Percentiles rank a stretch among this genome's conserved stretches.
phyloP scores from a whole-genome alignment of 2,888 invertebrate genomes.

The Azorinus chamasolen region DNA sequence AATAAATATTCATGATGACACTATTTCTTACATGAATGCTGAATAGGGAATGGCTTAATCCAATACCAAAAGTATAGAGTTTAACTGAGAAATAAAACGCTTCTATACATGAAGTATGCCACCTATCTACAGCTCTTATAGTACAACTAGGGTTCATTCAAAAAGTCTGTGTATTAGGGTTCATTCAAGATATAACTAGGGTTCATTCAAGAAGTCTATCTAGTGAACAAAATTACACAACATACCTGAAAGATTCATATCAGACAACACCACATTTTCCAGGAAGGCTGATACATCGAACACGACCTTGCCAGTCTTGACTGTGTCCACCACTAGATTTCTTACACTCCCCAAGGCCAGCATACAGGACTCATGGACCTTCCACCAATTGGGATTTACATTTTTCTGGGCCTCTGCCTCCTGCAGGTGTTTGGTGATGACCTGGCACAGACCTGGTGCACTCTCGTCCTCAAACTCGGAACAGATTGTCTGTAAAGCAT shows the following conservation, averaged over 20 bases:
- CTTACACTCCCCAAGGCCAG: slow-evolving; percentile 89
- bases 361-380: slow-evolving; percentile 90
- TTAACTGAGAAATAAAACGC: too few species aligned
- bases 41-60: too few species aligned
- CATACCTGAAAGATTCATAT: slow-evolving; percentile 85
- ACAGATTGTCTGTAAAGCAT: slow-evolving; percentile 85
- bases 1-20: too few species aligned
- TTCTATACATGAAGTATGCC: too few species aligned
- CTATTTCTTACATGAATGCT: too few species aligned
- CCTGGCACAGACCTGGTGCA: slow-evolving; percentile 88
- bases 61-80: too few species aligned
- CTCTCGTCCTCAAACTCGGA: slow-evolving; percentile 88
- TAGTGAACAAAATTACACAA: background rate
- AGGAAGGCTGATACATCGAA: slow-evolving; percentile 87
- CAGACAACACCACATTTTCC: slow-evolving; percentile 87
- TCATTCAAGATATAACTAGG: too few species aligned
- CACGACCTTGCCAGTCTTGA: slow-evolving; percentile 83
- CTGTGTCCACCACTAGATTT: slow-evolving; percentile 86
- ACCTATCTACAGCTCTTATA: too few species aligned
- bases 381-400: slow-evolving; percentile 88
- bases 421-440: slow-evolving; percentile 89
- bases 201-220: too few species aligned
- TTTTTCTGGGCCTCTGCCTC: slow-evolving; percentile 88
- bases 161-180: too few species aligned
- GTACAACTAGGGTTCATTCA: too few species aligned